Conservation (phyloP, 2,797 vertebrate genomes). For the Schizothorax lantsangensis region DNA sequence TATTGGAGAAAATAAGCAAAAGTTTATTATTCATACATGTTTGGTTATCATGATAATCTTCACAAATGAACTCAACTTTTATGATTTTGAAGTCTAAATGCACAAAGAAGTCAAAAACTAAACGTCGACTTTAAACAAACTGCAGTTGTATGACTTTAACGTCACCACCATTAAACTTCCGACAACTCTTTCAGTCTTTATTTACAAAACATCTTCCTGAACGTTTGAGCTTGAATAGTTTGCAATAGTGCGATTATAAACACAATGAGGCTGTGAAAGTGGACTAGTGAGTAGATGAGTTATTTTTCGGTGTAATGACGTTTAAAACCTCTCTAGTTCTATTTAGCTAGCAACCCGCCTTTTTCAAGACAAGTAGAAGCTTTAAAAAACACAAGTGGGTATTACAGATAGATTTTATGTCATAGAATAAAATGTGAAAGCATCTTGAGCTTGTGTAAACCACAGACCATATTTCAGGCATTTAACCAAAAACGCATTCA, state of each 20-base stretch:
- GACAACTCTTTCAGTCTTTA: background rate
- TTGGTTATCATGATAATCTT: background rate
- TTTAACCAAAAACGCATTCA: background rate
- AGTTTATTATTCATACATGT: background rate
- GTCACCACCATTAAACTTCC: background rate
- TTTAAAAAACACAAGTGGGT: background rate
- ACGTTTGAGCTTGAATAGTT: background rate
- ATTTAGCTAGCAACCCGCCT: background rate
- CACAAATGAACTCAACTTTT: background rate
- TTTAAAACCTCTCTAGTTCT: background rate
- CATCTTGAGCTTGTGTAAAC: background rate
- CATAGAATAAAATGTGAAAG: background rate
- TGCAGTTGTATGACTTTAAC: background rate
- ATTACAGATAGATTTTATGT: background rate
- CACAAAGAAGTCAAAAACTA: background rate
- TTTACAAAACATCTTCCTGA: background rate
- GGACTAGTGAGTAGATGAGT: background rate
- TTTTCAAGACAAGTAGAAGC: background rate
- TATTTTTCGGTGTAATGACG: background rate
- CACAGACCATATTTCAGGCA: background rate
- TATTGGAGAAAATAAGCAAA: background rate
- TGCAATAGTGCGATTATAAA: background rate
- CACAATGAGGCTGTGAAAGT: background rate
- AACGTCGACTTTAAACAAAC: background rate
- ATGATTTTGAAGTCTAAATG: background rate